Evolutionary conservation across 2,888 invertebrate genomes (phyloP).

Genomic region (Ornithoptera alexandrae): DNA sequence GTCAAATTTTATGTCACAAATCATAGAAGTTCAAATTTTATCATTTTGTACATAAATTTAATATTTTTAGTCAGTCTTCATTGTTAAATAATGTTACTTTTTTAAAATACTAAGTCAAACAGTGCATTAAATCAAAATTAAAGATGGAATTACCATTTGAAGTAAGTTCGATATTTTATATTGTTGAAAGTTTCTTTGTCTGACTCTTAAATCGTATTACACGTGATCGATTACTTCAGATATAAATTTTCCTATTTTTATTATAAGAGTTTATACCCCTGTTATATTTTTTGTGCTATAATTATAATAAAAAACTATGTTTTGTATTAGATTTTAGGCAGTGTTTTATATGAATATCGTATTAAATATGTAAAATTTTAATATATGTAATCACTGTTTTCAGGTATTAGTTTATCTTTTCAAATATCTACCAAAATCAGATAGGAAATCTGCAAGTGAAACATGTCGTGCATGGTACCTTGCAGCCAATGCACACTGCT

Average conservation of each 20-base stretch:
- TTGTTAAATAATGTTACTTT: constrained; percentile 17
- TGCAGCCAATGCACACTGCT: constrained; percentile 82
- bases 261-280: background rate
- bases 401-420: constrained; percentile 84
- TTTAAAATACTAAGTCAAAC: constrained; percentile 4
- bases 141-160: constrained; percentile 68
- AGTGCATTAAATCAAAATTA: background rate
- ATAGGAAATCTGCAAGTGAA: constrained; percentile 82
- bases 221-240: constrained; percentile 52
- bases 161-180: constrained; percentile 43
- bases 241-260: constrained; percentile 1
- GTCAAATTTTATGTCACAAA: constrained; percentile 17
- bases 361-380: background rate
- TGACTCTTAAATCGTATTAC: constrained; percentile 54
- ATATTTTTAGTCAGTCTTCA: constrained; percentile 8
- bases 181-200: constrained; percentile 50
- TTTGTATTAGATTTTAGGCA: no score
- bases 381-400: constrained; percentile 6
- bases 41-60: background rate
- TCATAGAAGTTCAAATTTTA: constrained; percentile 13
- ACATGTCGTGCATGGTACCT: constrained; percentile 84
- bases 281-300: background rate
- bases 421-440: constrained; percentile 82
- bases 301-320: background rate
- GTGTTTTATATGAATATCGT: no score